These are phyloP conservation scores for Coelogynopora nodosa DNA, from an alignment of 2,888 invertebrate species.

Conservation along the genomic window DNA sequence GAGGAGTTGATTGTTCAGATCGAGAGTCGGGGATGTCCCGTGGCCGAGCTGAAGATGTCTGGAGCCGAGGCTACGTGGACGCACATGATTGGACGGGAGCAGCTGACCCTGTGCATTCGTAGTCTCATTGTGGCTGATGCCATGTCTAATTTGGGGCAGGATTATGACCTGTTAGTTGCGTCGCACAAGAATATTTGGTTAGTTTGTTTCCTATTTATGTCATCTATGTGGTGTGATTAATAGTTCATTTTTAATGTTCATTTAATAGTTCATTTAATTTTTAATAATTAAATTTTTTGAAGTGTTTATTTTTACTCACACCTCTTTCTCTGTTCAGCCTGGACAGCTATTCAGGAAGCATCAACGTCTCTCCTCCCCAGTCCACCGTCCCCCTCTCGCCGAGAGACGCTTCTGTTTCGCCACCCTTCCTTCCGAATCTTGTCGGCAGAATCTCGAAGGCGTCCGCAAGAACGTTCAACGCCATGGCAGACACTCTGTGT, in stretches of 20 bases:
- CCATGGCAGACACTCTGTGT: background rate
- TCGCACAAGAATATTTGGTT: slow-evolving; percentile 89
- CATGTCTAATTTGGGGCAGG: slow-evolving; percentile 86
- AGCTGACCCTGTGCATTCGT: slow-evolving; percentile 80
- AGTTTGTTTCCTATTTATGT: no score
- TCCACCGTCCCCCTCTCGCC: no score
- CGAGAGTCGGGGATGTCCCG: slow-evolving; percentile 68
- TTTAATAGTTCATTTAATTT: no score
- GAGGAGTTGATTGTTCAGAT: slow-evolving; percentile 77
- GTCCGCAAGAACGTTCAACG: background rate
- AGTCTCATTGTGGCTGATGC: slow-evolving; percentile 88
- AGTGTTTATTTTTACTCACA: no score
- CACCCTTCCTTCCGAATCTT: background rate
- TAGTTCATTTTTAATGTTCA: no score
- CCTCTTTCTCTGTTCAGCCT: slow-evolving; percentile 67
- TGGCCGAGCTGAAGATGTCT: slow-evolving; percentile 85
- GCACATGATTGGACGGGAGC: slow-evolving; percentile 72
- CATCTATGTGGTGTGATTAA: no score
- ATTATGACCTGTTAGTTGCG: slow-evolving; percentile 87
- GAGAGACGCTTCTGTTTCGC: no score
- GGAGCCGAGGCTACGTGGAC: slow-evolving; percentile 76
- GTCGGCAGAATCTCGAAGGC: background rate
- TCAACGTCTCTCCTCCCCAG: slow-evolving; percentile 83
- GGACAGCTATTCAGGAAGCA: slow-evolving; percentile 87
- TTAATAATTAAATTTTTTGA: no score